phyloP scores from a whole-genome alignment of 2,888 invertebrate genomes.

The Eupithecia inturbata region DNA sequence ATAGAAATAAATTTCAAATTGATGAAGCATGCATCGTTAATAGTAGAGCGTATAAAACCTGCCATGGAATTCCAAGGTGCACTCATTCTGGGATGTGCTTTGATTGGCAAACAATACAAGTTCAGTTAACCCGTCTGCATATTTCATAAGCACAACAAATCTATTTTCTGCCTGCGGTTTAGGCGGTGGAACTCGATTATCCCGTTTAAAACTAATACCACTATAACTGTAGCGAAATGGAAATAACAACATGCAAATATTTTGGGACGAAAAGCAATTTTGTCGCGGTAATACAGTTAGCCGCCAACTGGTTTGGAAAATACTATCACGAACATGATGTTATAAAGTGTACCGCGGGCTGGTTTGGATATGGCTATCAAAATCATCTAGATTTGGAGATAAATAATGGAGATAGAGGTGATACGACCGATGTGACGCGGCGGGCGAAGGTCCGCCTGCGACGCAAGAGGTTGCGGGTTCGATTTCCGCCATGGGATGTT shows the following conservation, averaged over 20 bases:
- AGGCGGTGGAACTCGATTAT: conserved; percentile 34
- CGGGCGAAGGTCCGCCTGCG: no score
- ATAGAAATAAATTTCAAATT: conserved; percentile 49
- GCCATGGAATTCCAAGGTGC: conserved; percentile 42
- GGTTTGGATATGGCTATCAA: conserved; percentile 17
- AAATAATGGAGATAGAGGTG: neutral
- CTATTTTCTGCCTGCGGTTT: conserved; percentile 43
- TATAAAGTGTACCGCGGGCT: conserved; percentile 11
- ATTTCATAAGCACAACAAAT: conserved; percentile 50
- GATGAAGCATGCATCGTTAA: conserved; percentile 31
- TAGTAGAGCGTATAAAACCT: conserved; percentile 41
- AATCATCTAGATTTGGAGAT: conserved; percentile 26
- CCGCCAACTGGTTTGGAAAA: conserved; percentile 55
- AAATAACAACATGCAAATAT: conserved; percentile 49
- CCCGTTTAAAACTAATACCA: conserved; percentile 30
- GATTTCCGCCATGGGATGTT: no score
- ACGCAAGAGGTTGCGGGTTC: no score
- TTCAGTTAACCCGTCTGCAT: conserved; percentile 53
- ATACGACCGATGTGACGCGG: no score
- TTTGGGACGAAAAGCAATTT: conserved; percentile 50
- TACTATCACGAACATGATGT: conserved; percentile 35
- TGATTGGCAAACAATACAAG: conserved; percentile 74
- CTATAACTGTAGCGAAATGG: conserved; percentile 42
- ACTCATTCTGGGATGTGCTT: conserved; percentile 56
- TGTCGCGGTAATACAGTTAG: conserved; percentile 52